Evolutionary conservation across 2,888 invertebrate species (phyloP), one percentile per base, ranked within the genome.

Genomic region (Parthenolecanium corni): DNA sequence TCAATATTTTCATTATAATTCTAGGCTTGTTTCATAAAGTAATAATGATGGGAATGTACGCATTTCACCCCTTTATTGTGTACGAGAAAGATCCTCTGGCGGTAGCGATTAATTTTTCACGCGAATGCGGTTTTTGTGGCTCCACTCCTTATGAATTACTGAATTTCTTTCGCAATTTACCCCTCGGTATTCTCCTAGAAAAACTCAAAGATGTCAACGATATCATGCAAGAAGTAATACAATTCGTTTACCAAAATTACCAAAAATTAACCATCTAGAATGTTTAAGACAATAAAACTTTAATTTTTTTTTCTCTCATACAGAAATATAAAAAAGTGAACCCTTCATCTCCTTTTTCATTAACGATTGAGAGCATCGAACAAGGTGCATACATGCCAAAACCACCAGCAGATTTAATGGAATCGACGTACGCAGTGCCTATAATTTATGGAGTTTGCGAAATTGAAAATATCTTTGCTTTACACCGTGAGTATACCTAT

Each of bases 21-120:
- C n/a, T 6, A 54, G 54, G 40, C 5, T 54, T 54, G 38, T 54
- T 54, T 21, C 23, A 54, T 6, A 54, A 54, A 36, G 54, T 40
- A 23, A 23, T 54, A 14, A 5, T 54, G 21, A 54, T 54, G 54
- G 54, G 54, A 3, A 40, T 40, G 38, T 54, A 54, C 42, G 24
- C 38, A 12, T 54, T 54, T 21, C 38, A 54, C 16, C 38, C 38
- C 14, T 38, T 54, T 23, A 21, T 54, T n/a, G 40, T 40, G 23
- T 20, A 38, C 3, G 54, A 54, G 14, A 21, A 54, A 24, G 42
- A 54, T 40, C 38, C 38, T 21, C 20, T 31, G 36, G 40, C 14
- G 1, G 18, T 23, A 16, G 54, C 54, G 36, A 14, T 54, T 23
- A 40, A 54, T 12, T 54, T 54, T 21, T 38, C n/a, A 11, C 20